These are phyloP conservation scores for Apostichopus japonicus DNA, from an alignment of 35 echinoderm and acorn worm genomes.

Conservation along the genomic window DNA sequence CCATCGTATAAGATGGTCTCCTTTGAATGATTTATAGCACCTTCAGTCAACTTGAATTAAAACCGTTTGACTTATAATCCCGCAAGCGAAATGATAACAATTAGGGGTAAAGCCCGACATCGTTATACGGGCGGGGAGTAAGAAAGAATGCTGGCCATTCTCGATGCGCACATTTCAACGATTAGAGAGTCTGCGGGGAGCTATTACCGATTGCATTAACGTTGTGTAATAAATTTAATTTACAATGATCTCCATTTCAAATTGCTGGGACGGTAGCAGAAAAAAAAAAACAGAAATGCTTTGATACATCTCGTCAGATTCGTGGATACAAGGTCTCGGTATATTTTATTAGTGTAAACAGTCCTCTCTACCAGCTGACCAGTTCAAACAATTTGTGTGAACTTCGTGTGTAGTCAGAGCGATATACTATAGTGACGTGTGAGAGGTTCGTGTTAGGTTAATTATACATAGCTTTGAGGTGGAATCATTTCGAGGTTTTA, in stretches of 20 bases:
- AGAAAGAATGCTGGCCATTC: not conserved
- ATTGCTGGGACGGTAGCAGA: not conserved
- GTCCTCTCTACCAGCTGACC: no score
- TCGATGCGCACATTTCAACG: not conserved
- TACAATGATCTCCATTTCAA: not conserved
- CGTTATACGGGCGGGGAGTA: not conserved
- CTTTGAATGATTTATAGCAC: not conserved
- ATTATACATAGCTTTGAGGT: no score
- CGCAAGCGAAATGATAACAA: not conserved
- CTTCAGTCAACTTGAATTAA: not conserved
- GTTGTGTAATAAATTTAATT: constrained; percentile 6
- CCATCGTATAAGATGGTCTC: no score
- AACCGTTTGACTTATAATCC: not conserved
- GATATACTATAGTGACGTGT: no score
- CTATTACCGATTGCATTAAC: not conserved
- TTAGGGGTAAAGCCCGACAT: not conserved
- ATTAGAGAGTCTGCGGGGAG: not conserved
- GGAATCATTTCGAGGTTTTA: no score
- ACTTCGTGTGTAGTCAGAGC: no score
- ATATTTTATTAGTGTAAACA: no score
- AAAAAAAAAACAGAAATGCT: no score
- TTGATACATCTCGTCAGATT: no score
- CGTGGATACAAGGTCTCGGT: no score
- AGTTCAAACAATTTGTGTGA: no score
- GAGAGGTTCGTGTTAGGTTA: no score